Conservation (phyloP, 2,113 vertebrate genomes). For the Suricata suricatta region DNA sequence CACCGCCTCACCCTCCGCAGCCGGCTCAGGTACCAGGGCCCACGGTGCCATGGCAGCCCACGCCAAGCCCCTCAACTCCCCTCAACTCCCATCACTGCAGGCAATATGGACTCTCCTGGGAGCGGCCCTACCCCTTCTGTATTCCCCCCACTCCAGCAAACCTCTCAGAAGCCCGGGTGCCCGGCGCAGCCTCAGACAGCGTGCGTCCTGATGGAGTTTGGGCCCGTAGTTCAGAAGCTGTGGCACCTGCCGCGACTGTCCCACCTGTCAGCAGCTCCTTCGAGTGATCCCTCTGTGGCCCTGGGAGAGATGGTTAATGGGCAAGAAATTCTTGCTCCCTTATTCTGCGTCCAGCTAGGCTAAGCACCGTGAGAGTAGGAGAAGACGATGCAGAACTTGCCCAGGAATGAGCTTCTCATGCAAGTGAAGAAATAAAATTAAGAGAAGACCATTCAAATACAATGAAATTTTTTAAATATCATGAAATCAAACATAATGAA, state of each 20-base stretch:
- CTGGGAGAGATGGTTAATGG: background rate
- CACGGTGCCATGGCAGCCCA: conserved; percentile 85
- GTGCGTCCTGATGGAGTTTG: conserved; percentile 86
- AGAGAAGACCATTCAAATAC: background rate
- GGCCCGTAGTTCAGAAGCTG: background rate
- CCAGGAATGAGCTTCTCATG: background rate
- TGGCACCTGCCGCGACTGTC: background rate
- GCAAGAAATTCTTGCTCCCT: background rate
- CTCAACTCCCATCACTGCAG: conserved; percentile 85
- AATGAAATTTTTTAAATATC: background rate
- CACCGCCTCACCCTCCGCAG: conserved; percentile 89
- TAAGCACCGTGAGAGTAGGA: background rate
- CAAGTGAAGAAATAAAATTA: conserved; percentile 42
- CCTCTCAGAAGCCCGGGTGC: conserved; percentile 90
- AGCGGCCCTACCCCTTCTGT: conserved; percentile 56
- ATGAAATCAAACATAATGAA: conserved; percentile 34
- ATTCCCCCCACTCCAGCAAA: conserved; percentile 78
- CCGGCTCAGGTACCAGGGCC: conserved; percentile 90
- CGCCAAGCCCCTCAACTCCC: conserved; percentile 90
- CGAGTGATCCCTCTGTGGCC: background rate
- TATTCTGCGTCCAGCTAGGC: background rate
- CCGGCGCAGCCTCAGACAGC: conserved; percentile 92
- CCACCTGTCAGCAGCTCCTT: background rate
- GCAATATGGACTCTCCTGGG: conserved; percentile 83
- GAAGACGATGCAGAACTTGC: background rate